Base-by-base conservation (phyloP, 2,797 vertebrate genomes). In the Sphenodon punctatus region DNA sequence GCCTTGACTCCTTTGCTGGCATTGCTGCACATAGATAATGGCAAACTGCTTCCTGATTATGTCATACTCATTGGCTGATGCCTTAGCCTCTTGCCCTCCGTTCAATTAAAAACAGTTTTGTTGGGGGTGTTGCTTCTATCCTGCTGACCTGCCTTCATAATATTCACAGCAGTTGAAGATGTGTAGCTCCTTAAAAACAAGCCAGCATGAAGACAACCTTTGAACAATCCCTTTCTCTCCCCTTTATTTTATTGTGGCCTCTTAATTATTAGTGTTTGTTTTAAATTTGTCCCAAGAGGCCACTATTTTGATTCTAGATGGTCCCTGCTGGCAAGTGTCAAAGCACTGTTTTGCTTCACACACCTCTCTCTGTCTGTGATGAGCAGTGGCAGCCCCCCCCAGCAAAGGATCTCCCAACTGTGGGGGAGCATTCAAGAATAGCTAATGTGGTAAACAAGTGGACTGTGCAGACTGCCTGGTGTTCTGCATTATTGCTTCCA, bases 301-400 rank as follows among this genome's bases (percentile, higher is more conserved):
- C 6, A 63, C 63, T 63, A 41, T 12, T 67, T 4, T 23, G 25
- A 60, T 38, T 32, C 20, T 38, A 60, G 53, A 60, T 32, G 56
- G 60, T 82, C 45, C 80, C 67, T 42, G 25, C 39, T 68, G 82
- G 71, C 64, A 82, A 61, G 49, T 17, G 27, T 48, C 79, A 64
- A 8, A 3, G 36, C 34, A 49, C 22, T 39, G 79, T 66, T 51
- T 80, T 86, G 56, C 79, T 87, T 87, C 56, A 59, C 61, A 65
- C 8, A 53, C 7, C 23, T 45, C 23, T 76, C 63, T 23, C 89
- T 66, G 41, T 60, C 32, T 3, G 1, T 77, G 82, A 59, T 36
- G 23, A 59, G 71, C 34, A 46, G 15, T 59, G 42, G 65, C 39
- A 83, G 83, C 63, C 25, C 70, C 73, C 81, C n/a, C n/a, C n/a